Base-by-base conservation (phyloP, 2,888 invertebrate genomes). In the Acanthococcus lagerstroemiae region DNA sequence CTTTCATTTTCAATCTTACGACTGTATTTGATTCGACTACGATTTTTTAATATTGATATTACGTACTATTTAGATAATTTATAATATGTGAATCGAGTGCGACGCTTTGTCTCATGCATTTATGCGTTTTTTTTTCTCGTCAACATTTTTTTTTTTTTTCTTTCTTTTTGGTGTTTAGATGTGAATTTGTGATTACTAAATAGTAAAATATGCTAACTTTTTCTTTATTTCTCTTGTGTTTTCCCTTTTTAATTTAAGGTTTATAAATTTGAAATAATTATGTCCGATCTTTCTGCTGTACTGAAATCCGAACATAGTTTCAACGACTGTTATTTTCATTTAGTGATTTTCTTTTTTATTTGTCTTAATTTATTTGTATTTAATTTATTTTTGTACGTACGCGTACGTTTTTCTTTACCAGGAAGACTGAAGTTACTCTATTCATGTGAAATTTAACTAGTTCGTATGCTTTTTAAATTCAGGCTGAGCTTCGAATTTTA, bases 351-450 rank as follows among this genome's bases (percentile, higher is more conserved):
- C 37, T 15, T 15, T 37, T 7, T 37, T 37, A 17, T 48, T 19
- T 48, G 17, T 21, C 9, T 48, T 15, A n/a, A 21, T n/a, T 15
- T 48, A n/a, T 48, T 48, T 48, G 12, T n/a, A n/a, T 48, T n/a
- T 2, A 48, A 48, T 19, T 21, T 48, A 48, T 48, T 48, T 48
- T 52, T 52, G 46, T 17, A 37, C 37, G 37, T 15, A 15, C 15
- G 37, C 37, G 37, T 45, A 45, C 15, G n/a, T 37, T 15, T 37
- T 37, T 37, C 24, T 24, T 15, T 22, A 22, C 22, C 22, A 12
- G 24, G 24, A 52, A 52, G 52, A 52, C 52, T 52, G 52, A 52
- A 52, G 22, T 52, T 22, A 52, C 52, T 52, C 52, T 52, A 52
- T 52, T 52, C 52, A 52, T 52, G 22, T 52, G 15, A 52, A n/a